These are phyloP conservation scores for Excalfactoria chinensis DNA, from an alignment of 2,113 vertebrate genomes.

Conservation along the genomic window DNA sequence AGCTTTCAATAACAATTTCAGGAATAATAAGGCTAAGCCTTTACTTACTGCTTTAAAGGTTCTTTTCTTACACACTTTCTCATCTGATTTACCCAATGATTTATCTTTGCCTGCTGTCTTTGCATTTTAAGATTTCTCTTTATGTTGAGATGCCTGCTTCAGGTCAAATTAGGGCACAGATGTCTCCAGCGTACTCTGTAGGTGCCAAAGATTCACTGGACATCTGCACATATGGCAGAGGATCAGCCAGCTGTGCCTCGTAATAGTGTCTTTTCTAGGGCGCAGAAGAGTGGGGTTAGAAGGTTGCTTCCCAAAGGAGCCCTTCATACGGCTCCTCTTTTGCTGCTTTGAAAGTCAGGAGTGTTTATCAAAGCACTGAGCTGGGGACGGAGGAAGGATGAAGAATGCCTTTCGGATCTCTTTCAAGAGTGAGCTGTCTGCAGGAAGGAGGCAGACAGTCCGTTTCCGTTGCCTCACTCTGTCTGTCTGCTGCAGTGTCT, in stretches of 20 bases:
- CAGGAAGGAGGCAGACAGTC: background rate
- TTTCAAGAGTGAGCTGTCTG: background rate
- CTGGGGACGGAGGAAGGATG: background rate
- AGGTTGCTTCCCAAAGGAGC: conserved; percentile 44
- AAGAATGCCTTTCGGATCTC: background rate
- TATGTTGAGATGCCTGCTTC: background rate
- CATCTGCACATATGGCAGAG: background rate
- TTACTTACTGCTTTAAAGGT: background rate
- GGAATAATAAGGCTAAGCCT: background rate
- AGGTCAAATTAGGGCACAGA: background rate
- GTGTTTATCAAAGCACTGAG: background rate
- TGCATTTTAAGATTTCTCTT: background rate
- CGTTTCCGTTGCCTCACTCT: rapidly evolving
- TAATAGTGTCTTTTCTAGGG: background rate
- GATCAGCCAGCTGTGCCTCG: conserved; percentile 34
- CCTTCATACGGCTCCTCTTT: background rate
- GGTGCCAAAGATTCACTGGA: conserved; percentile 10
- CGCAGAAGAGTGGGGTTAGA: conserved; percentile 1
- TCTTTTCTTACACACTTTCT: background rate
- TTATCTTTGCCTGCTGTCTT: background rate
- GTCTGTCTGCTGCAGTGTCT: background rate
- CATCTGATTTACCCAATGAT: background rate
- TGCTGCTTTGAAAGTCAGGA: conserved; percentile 1
- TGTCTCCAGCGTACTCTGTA: background rate
- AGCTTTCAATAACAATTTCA: background rate